Base-by-base conservation (phyloP, 2,888 invertebrate species). In the Oligia latruncula region DNA sequence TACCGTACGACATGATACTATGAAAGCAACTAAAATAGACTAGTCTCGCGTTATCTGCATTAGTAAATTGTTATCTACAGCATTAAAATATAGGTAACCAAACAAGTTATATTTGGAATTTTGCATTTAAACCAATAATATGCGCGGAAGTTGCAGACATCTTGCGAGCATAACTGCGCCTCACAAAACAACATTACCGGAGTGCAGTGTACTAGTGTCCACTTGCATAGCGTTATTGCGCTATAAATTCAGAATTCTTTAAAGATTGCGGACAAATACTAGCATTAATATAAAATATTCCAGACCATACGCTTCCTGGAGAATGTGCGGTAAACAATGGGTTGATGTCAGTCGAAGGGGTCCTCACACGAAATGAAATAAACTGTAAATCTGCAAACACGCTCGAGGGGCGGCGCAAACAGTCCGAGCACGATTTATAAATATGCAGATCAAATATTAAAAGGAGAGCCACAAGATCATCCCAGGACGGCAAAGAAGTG, bases 371-470 rank as follows among this genome's bases (percentile, higher is more conserved):
- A 90, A 91, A 93, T 92, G 91, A 93, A 93, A 93, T 94, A 94
- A 93, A 95, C 93, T 93, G 93, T 92, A 93, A 95, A 94, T 94
- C 93, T 91, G 91, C 92, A 93, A 92, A 92, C 91, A 92, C 84
- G 89, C 90, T 89, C 86, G 88, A 87, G 89, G 89, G 88, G 82
- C 87, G 80, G 82, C 78, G 90, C 92, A 90, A 91, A 92, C 92
- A 92, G 91, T 88, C 90, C 90, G 87, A 88, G 84, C 84, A 90
- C 90, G 94, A 92, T 95, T 95, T 95, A 95, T 95, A 95, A 95
- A 95, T 95, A 95, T 95, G 95, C 94, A 95, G 93, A 95, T 95
- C 95, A 95, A 95, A 95, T 95, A 95, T 95, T 95, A 95, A 95
- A 95, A 94, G 93, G 93, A 93, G 93, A 93, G 91, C 93, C 93